Conservation (phyloP, 2,888 invertebrate species). For the Drosophila kuntzei region DNA sequence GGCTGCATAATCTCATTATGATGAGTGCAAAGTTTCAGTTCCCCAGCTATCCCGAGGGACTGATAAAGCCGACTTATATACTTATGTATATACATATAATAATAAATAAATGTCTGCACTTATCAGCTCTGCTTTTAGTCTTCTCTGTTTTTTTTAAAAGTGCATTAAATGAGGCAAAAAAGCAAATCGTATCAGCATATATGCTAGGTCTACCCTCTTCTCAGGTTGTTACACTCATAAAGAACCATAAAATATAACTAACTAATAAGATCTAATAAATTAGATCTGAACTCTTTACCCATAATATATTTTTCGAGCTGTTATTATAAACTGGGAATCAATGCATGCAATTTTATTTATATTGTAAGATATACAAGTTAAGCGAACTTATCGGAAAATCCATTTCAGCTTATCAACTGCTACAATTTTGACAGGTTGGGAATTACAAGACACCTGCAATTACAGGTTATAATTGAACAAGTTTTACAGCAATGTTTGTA, state of each 20-base stretch:
- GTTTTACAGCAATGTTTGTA: neutral
- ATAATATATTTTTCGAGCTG: constrained; percentile 4
- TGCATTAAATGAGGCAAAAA: constrained; percentile 14
- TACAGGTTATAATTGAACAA: too few species aligned
- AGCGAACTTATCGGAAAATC: constrained; percentile 10
- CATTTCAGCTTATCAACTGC: neutral
- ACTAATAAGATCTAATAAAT: constrained; percentile 8
- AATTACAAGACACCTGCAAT: constrained; percentile 15
- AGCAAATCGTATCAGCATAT: constrained; percentile 7
- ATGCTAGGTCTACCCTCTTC: neutral
- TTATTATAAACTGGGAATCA: neutral
- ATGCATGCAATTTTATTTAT: neutral
- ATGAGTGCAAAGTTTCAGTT: constrained; percentile 52
- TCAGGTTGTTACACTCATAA: neutral
- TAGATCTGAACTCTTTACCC: neutral
- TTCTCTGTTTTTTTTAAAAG: constrained; percentile 5
- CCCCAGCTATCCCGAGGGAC: constrained; percentile 10
- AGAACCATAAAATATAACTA: constrained; percentile 5
- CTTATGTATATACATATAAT: constrained; percentile 3
- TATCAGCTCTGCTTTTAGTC: constrained; percentile 44
- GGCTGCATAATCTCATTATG: constrained; percentile 49
- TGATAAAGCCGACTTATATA: constrained; percentile 41
- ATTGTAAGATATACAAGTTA: neutral
- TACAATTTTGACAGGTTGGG: neutral
- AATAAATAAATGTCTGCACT: constrained; percentile 19